Conservation (phyloP, 2,888 invertebrate species). For the Eudemis profundana region DNA sequence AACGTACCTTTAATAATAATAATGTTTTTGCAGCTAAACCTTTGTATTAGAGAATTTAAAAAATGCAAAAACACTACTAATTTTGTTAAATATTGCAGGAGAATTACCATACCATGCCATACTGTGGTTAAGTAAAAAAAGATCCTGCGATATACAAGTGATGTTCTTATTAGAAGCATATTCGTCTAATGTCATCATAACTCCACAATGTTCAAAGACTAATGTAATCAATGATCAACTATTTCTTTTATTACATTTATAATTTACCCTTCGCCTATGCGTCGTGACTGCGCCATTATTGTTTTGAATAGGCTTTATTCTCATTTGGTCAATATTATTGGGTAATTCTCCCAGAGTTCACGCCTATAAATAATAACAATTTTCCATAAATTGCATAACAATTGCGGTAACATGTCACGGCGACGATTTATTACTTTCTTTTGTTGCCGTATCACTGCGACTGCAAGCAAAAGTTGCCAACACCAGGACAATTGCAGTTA, state of each 20-base stretch:
- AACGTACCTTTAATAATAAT: too few relatives aligned
- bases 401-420: constrained; percentile 76
- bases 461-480: constrained; percentile 62
- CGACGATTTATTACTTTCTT: constrained; percentile 78
- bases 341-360: constrained; percentile 40
- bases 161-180: background rate
- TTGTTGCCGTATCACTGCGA: constrained; percentile 67
- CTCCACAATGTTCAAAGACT: background rate
- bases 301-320: constrained; percentile 18
- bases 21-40: too few relatives aligned
- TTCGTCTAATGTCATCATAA: background rate
- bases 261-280: constrained; percentile 10
- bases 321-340: constrained; percentile 30
- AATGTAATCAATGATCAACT: constrained; percentile 17
- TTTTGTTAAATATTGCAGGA: too few relatives aligned
- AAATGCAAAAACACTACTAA: too few relatives aligned
- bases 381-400: constrained; percentile 79
- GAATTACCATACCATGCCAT: too few relatives aligned
- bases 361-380: constrained; percentile 53
- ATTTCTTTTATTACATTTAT: constrained; percentile 17
- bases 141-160: too few relatives aligned
- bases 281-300: constrained; percentile 32
- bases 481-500: constrained; percentile 68
- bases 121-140: too few relatives aligned
- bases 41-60: too few relatives aligned